A percentile compares a stretch with the other conserved stretches of the same genome.
Evolutionary conservation across 2,888 invertebrate genomes (phyloP).

Genomic region (Eudemis profundana): DNA sequence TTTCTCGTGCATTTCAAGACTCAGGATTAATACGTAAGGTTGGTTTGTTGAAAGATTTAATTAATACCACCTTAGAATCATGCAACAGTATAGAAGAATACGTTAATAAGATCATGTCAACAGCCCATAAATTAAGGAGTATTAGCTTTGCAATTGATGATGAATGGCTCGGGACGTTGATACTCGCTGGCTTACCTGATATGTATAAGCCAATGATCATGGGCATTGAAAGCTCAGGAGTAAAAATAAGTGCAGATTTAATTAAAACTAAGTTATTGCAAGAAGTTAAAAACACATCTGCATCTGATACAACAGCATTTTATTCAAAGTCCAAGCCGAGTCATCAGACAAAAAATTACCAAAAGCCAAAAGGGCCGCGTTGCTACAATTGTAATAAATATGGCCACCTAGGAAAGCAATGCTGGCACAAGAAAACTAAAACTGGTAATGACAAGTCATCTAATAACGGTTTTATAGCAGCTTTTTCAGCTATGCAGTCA

Average conservation of each 20-base stretch:
- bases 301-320: neutral
- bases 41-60: no score
- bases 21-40: no score
- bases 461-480: conserved; percentile 11
- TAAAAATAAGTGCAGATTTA: conserved; percentile 15
- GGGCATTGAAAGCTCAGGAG: conserved; percentile 16
- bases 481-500: conserved; percentile 2
- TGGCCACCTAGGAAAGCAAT: conserved; percentile 32
- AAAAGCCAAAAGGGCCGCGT: conserved; percentile 17
- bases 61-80: no score
- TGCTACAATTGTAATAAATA: conserved; percentile 27
- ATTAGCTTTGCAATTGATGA: no score
- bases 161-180: no score
- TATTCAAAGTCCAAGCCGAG: neutral
- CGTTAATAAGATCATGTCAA: no score
- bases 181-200: conserved; percentile 7
- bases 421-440: conserved; percentile 21
- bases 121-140: no score
- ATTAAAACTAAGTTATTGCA: conserved; percentile 21
- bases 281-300: conserved; percentile 15
- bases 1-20: conserved; percentile 46
- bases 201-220: conserved; percentile 11
- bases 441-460: neutral
- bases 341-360: neutral
- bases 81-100: no score